phyloP scores from a whole-genome alignment of 2,113 vertebrate species.

The Narcine bancroftii region DNA sequence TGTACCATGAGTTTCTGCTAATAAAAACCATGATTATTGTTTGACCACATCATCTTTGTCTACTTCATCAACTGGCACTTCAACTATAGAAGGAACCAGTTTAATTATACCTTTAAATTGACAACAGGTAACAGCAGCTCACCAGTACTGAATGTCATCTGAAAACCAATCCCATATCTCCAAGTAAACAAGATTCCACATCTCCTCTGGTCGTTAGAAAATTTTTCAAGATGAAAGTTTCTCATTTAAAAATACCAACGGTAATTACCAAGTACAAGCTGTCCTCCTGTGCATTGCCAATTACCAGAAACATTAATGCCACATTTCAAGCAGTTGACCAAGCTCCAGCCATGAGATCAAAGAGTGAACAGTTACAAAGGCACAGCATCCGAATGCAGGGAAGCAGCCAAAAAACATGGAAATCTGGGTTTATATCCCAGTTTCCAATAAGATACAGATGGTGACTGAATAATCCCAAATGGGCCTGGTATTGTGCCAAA shows the following conservation, averaged over 20 bases:
- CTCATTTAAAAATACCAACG: neutral
- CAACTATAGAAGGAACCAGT: neutral
- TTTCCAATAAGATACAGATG: neutral
- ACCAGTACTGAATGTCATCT: neutral
- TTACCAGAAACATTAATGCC: neutral
- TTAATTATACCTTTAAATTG: neutral
- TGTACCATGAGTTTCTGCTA: too few species aligned
- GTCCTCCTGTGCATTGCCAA: neutral
- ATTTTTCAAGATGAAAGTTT: neutral
- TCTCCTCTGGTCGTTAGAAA: neutral
- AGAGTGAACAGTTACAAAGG: neutral
- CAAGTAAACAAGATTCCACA: neutral
- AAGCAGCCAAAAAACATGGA: neutral
- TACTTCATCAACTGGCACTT: too few species aligned
- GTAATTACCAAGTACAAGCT: neutral
- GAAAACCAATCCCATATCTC: neutral
- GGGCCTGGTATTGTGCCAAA: neutral
- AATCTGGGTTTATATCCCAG: neutral
- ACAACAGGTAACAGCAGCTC: neutral
- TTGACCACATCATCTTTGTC: too few species aligned
- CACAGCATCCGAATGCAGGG: neutral
- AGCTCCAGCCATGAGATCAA: neutral
- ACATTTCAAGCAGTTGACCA: neutral
- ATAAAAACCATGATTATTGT: too few species aligned
- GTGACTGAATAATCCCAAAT: slow-evolving; percentile 13